A percentile compares a stretch with the other conserved stretches of the same genome.
Conservation (phyloP, 2,888 invertebrate species). For the Drosophila peninsularis region DNA sequence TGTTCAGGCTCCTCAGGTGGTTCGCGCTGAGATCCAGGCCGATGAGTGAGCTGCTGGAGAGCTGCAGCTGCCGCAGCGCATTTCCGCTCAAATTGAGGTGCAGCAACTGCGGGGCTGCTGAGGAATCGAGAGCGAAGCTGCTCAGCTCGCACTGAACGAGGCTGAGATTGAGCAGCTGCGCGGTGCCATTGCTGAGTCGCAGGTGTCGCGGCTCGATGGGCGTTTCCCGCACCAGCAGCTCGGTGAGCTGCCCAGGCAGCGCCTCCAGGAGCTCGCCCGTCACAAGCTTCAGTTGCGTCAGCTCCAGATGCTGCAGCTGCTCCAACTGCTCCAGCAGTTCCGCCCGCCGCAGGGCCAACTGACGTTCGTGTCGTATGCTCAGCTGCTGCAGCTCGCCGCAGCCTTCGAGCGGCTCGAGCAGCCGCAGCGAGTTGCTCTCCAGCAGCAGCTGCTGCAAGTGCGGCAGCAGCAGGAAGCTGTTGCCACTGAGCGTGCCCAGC, state of each 20-base stretch:
- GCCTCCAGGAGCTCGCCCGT: slow-evolving; percentile 51
- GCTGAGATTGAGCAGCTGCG: slow-evolving; percentile 61
- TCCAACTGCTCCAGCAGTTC: slow-evolving; percentile 44
- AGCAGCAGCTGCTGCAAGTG: slow-evolving; percentile 62
- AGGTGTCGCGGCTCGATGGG: slow-evolving; percentile 56
- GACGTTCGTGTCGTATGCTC: slow-evolving; percentile 58
- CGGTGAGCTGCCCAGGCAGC: slow-evolving; percentile 66
- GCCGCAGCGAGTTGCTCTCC: slow-evolving; percentile 68
- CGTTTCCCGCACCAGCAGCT: slow-evolving; percentile 60
- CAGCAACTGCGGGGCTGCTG: slow-evolving; percentile 24
- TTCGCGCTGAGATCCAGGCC: slow-evolving; percentile 81
- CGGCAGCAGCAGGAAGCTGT: slow-evolving; percentile 58
- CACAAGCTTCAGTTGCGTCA: slow-evolving; percentile 59
- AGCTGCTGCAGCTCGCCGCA: slow-evolving; percentile 52
- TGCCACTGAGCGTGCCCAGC: slow-evolving; percentile 60
- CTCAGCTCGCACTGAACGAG: slow-evolving; percentile 68
- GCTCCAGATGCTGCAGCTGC: slow-evolving; percentile 41
- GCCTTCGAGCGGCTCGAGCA: slow-evolving; percentile 55
- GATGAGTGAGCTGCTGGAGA: slow-evolving; percentile 33
- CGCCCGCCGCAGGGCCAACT: slow-evolving; percentile 52
- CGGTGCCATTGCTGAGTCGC: slow-evolving; percentile 19
- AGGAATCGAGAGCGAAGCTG: slow-evolving; percentile 51
- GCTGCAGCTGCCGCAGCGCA: slow-evolving; percentile 52
- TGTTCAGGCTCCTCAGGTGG: slow-evolving; percentile 59
- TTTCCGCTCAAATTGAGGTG: slow-evolving; percentile 80